Percentiles rank a stretch among this genome's conserved stretches.
These are phyloP conservation scores for Triplophysa tibetana DNA, from an alignment of 2,113 vertebrate species.

Conservation along the genomic window DNA sequence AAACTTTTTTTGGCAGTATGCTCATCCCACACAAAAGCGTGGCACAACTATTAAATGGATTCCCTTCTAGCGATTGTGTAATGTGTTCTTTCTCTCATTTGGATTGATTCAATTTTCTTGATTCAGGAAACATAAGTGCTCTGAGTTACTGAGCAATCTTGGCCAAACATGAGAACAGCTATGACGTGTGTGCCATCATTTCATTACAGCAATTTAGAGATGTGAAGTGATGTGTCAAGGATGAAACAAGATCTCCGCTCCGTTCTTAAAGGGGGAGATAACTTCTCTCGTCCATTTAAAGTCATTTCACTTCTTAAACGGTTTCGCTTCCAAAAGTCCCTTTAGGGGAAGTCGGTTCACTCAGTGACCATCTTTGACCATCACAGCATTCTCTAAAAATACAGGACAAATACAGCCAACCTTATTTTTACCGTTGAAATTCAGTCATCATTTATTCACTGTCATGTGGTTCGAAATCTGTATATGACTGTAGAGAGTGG, in stretches of 20 bases:
- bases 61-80: not conserved
- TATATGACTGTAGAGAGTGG: too few species aligned
- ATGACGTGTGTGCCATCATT: not conserved
- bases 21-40: too few species aligned
- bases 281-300: not conserved
- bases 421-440: too few species aligned
- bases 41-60: too few species aligned
- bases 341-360: too few species aligned
- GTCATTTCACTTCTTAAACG: not conserved
- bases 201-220: constrained; percentile 1
- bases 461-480: too few species aligned
- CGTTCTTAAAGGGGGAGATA: not conserved
- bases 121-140: not conserved
- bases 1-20: too few species aligned
- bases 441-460: too few species aligned
- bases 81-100: constrained; percentile 3
- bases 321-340: too few species aligned
- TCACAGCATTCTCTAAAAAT: too few species aligned
- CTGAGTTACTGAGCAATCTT: not conserved
- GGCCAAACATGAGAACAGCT: not conserved
- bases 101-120: not conserved
- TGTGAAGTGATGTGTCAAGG: not conserved
- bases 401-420: too few species aligned
- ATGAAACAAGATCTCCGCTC: constrained; percentile 6
- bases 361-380: too few species aligned